Base-by-base conservation (phyloP, 37 sponge, comb jelly and placozoan species). In the Beroe forskalii region DNA sequence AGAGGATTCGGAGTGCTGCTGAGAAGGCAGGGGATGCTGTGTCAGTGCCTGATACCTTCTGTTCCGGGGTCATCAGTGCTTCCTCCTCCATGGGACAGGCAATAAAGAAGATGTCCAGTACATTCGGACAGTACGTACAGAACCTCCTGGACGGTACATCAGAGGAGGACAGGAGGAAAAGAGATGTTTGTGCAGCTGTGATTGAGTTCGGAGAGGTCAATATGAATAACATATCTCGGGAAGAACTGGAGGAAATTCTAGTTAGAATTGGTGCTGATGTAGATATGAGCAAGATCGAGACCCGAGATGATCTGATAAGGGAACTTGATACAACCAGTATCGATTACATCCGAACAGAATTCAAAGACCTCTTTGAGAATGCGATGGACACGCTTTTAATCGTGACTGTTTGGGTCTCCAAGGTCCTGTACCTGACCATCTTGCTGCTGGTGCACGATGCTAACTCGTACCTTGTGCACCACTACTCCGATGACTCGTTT, bases 281-380 rank as follows among this genome's bases (percentile, higher is more conserved):
- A 6, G 66, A 63, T 63, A 4, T 63, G 28, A 63, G 66, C 66
- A 8, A 63, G 25, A 19, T 63, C 66, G 25, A 6, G 25, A 63
- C 66, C 9, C 20, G 2, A 30, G 66, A 63, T 28, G 24, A 63
- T 4, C n/a, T 63, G n/a, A 30, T 30, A 30, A 20, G 2, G 66
- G 23, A 63, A 63, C 66, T 63, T 28, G 66, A 63, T 30, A 63
- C 66, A 63, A 63, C 66, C 4, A 63, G 66, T 20, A 63, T 63
- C 25, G 66, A 63, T 3, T 63, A 63, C 66, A 63, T 63, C 9
- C 20, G 66, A 20, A 63, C 14, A 3, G 66, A 63, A 19, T 63
- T 63, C 25, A 63, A 63, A 63, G 66, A 63, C 9, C 9, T 19
- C 24, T 63, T n/a, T 30, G 66, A 63, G 25, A 63, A 8, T 23